Evolutionary conservation across 92 coral and sea anemone genomes (phyloP).

Genomic region (Heliopora coerulea): DNA sequence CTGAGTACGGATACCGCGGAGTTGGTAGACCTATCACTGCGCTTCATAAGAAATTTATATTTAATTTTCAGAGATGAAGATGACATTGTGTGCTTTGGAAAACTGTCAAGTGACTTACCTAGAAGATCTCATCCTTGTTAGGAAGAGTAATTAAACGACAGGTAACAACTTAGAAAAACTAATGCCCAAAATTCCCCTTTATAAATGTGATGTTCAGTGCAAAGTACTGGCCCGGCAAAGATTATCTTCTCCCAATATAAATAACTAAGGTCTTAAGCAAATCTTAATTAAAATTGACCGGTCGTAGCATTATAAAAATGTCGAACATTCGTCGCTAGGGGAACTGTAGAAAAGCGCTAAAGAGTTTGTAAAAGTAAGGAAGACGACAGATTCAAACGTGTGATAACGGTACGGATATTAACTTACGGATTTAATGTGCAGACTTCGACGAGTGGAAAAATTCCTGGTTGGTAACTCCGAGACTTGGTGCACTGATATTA

Average conservation of each 20-base stretch:
- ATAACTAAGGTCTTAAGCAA: constrained; percentile 14
- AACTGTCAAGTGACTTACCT: not conserved
- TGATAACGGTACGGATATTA: too few relatives aligned
- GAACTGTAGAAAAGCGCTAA: not conserved
- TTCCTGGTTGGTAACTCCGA: too few relatives aligned
- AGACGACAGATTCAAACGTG: too few relatives aligned
- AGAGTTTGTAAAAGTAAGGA: not conserved
- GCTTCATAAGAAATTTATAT: not conserved
- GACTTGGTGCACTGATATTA: too few relatives aligned
- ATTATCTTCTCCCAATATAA: not conserved
- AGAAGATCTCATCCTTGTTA: not conserved
- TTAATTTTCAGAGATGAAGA: not conserved
- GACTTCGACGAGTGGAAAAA: too few relatives aligned
- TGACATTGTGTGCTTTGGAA: constrained; percentile 1
- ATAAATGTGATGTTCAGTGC: too few relatives aligned
- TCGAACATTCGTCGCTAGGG: not conserved
- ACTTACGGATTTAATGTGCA: too few relatives aligned
- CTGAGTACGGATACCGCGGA: too few relatives aligned
- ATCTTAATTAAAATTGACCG: constrained; percentile 13
- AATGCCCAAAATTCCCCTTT: not conserved
- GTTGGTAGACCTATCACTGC: too few relatives aligned
- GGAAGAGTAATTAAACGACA: too few relatives aligned
- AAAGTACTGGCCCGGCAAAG: too few relatives aligned
- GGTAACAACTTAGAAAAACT: too few relatives aligned
- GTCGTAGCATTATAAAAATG: not conserved